Evolutionary conservation across 2,797 vertebrate species (phyloP).

Genomic region (Falco naumanni): DNA sequence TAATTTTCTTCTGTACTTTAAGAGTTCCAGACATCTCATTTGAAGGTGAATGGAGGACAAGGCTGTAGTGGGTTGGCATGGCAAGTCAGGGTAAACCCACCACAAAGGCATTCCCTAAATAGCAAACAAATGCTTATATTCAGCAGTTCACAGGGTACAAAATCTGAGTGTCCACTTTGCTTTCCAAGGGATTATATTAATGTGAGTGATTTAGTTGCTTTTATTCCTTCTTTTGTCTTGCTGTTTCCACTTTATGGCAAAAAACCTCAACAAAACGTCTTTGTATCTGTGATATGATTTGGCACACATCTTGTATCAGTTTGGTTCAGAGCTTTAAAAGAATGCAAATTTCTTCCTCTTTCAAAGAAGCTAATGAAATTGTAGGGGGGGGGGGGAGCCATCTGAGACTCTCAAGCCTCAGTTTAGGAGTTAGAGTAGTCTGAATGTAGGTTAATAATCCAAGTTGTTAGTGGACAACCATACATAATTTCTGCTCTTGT

Average conservation of each 20-base stretch:
- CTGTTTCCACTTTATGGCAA: background rate
- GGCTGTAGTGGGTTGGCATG: too few relatives aligned
- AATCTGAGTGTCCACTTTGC: background rate
- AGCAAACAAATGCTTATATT: background rate
- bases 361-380: background rate
- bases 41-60: background rate
- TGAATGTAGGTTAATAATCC: background rate
- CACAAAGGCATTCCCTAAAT: background rate
- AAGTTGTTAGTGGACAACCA: background rate
- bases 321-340: background rate
- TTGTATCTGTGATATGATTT: background rate
- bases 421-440: background rate
- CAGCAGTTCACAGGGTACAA: background rate
- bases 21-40: background rate
- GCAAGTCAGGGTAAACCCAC: too few relatives aligned
- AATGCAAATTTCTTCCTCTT: background rate
- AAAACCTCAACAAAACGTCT: background rate
- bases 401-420: background rate
- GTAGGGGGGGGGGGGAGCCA: fast-evolving
- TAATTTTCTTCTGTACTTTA: background rate
- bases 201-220: background rate
- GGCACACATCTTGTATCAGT: background rate
- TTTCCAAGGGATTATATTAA: background rate
- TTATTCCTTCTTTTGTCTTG: background rate
- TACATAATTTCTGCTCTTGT: background rate